Evolutionary conservation across 2,113 vertebrate genomes (phyloP).

Genomic region (Fulmarus glacialis): DNA sequence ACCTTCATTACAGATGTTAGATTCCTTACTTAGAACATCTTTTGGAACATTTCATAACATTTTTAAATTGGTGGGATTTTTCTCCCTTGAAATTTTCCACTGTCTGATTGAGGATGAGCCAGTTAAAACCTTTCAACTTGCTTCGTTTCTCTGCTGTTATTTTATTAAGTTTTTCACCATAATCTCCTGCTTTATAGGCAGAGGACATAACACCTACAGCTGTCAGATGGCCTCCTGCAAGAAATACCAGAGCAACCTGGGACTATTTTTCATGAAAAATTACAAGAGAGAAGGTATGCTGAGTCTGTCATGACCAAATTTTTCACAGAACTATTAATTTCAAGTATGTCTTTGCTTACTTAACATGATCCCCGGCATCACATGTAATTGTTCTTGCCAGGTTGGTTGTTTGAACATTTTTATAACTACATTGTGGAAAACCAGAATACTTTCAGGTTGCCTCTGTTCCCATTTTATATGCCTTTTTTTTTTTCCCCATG

Average conservation of each 20-base stretch:
- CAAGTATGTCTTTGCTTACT: background rate
- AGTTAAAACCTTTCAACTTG: background rate
- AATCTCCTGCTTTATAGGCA: background rate
- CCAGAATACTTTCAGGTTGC: background rate
- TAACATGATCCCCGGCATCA: background rate
- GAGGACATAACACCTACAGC: background rate
- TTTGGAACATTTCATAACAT: background rate
- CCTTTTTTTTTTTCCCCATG: background rate
- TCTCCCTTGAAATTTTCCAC: background rate
- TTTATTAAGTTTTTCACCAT: background rate
- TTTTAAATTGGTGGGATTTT: background rate
- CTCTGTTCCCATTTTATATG: background rate
- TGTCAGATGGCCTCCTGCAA: background rate
- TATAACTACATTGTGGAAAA: background rate
- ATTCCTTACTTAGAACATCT: background rate
- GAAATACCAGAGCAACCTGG: background rate
- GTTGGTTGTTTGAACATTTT: background rate
- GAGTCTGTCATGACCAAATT: background rate
- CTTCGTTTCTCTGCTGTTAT: background rate
- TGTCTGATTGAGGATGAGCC: background rate
- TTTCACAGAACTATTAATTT: background rate
- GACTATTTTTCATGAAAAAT: background rate
- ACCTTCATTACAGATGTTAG: background rate
- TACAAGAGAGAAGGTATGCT: background rate
- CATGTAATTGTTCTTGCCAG: background rate